phyloP scores from a whole-genome alignment of 1,140 invertebrate species.

The Hylyphantes graminicola region DNA sequence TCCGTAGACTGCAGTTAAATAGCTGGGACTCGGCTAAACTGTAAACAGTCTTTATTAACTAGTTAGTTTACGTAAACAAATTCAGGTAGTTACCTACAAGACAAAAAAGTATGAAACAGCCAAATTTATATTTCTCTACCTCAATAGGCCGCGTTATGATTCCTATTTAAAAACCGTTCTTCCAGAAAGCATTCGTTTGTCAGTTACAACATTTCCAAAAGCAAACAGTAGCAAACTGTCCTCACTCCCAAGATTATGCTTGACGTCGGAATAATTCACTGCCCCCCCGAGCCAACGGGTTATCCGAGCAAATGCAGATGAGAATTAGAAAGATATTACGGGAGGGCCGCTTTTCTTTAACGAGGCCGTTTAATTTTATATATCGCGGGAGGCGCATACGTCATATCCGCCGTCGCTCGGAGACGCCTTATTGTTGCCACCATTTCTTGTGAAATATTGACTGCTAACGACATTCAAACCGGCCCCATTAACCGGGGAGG shows the following conservation, averaged over 20 bases:
- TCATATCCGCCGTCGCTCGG: constrained; percentile 60
- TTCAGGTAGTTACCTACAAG: too few species aligned
- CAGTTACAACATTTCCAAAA: too few species aligned
- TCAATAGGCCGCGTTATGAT: too few species aligned
- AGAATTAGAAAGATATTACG: constrained; percentile 59
- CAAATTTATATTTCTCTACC: too few species aligned
- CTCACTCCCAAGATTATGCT: constrained; percentile 57
- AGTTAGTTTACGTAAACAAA: too few species aligned
- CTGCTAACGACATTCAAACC: constrained; percentile 60
- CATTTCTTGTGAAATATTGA: constrained; percentile 60
- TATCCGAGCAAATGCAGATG: constrained; percentile 40
- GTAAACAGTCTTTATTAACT: too few species aligned
- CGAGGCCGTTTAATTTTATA: constrained; percentile 61
- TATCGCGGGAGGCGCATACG: constrained; percentile 53
- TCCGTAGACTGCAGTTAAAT: too few species aligned
- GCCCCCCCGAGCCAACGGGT: constrained; percentile 40
- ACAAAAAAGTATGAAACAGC: too few species aligned
- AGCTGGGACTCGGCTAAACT: too few species aligned
- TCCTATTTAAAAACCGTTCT: too few species aligned
- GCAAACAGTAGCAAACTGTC: constrained; percentile 24
- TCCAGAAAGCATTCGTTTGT: too few species aligned
- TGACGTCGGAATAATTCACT: constrained; percentile 56
- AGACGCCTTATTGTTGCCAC: constrained; percentile 61
- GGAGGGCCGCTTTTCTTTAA: constrained; percentile 56
- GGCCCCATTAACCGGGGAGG: constrained; percentile 59